Conservation (phyloP, 2,888 invertebrate genomes). For the Epistrophe eligans region DNA sequence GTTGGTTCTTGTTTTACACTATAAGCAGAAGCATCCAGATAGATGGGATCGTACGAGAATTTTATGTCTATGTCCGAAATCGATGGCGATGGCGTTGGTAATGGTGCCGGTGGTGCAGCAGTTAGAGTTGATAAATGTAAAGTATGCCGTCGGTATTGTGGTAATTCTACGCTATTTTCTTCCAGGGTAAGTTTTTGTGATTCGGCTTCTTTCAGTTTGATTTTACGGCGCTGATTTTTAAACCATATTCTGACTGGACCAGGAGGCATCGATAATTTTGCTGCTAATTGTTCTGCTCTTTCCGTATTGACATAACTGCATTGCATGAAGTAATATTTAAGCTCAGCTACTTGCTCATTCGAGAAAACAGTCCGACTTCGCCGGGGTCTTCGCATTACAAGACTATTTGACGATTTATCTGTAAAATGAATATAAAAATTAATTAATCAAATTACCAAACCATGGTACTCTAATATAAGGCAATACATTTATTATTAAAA, state of each 20-base stretch:
- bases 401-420: conserved; percentile 77
- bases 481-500: too few species aligned
- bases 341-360: conserved; percentile 79
- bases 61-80: conserved; percentile 7
- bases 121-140: background rate
- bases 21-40: background rate
- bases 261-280: conserved; percentile 78
- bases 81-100: conserved; percentile 29
- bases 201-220: conserved; percentile 77
- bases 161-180: background rate
- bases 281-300: conserved; percentile 79
- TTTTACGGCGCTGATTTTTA: conserved; percentile 80
- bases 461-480: too few species aligned
- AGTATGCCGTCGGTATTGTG: background rate
- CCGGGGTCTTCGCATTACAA: conserved; percentile 80
- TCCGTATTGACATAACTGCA: conserved; percentile 79
- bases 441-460: too few species aligned
- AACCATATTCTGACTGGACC: conserved; percentile 81
- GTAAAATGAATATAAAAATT: background rate
- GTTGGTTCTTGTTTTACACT: background rate
- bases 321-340: conserved; percentile 80
- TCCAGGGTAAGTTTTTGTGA: background rate
- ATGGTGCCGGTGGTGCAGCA: background rate
- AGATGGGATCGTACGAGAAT: conserved; percentile 15
- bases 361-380: conserved; percentile 81